Conservation (phyloP, 2,888 invertebrate species). For the Drosophila borborema region DNA sequence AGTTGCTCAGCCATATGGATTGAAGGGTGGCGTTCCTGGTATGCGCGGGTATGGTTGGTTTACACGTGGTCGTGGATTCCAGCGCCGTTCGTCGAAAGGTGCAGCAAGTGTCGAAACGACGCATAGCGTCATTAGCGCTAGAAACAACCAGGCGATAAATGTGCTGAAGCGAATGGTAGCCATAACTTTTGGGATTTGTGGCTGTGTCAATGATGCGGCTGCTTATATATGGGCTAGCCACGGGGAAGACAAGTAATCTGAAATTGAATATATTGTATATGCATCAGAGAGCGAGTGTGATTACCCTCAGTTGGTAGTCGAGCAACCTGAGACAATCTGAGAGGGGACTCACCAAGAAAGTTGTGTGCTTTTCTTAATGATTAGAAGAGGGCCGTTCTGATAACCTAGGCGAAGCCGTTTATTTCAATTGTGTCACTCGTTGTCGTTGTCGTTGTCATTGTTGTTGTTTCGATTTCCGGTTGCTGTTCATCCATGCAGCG, state of each 20-base stretch:
- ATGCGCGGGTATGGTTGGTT: conserved; percentile 11
- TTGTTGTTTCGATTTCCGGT: conserved; percentile 28
- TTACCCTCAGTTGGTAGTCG: conserved; percentile 30
- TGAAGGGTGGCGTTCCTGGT: conserved; percentile 64
- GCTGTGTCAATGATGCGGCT: neutral
- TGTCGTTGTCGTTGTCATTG: conserved; percentile 11
- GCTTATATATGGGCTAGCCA: conserved; percentile 36
- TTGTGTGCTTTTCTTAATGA: conserved; percentile 17
- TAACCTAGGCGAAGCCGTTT: conserved; percentile 43
- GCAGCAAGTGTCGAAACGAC: conserved; percentile 25
- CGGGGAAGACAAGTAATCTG: conserved; percentile 19
- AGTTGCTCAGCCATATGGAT: conserved; percentile 54
- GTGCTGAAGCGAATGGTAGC: conserved; percentile 31
- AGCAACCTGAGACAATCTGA: neutral
- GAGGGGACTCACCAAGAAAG: conserved; percentile 50
- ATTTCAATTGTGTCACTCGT: conserved; percentile 20
- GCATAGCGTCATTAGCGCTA: conserved; percentile 31
- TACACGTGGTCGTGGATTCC: conserved; percentile 14
- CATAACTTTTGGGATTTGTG: conserved; percentile 40
- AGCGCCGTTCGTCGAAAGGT: conserved; percentile 53
- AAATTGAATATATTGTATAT: conserved; percentile 19
- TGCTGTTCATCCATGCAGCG: conserved; percentile 17
- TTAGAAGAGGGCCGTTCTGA: conserved; percentile 34
- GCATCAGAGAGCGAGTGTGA: conserved; percentile 29
- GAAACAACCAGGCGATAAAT: conserved; percentile 41